Percentiles rank a stretch among this genome's conserved stretches.
phyloP scores from a whole-genome alignment of 2,113 vertebrate species.

The Planiliza haematocheilus region DNA sequence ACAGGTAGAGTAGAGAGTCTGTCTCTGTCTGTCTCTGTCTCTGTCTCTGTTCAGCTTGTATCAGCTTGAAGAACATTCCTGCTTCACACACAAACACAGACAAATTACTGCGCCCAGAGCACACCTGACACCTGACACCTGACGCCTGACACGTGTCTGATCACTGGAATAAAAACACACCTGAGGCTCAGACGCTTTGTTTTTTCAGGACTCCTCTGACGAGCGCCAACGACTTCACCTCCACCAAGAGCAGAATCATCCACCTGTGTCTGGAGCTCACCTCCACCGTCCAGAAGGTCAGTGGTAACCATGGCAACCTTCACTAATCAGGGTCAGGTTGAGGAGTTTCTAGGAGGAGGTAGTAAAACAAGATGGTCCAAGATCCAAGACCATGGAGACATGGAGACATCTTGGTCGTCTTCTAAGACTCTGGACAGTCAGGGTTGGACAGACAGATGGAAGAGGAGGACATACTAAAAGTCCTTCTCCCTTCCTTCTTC shows the following conservation, averaged over 20 bases:
- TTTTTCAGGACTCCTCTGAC: conserved; percentile 89
- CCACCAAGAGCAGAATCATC: conserved; percentile 95
- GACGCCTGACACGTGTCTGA: conserved; percentile 24
- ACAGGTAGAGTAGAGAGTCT: conserved; percentile 83
- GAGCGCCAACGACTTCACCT: conserved; percentile 89
- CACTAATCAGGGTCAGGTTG: too few relatives aligned
- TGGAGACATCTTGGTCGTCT: too few relatives aligned
- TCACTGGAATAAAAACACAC: background rate
- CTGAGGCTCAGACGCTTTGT: too few relatives aligned
- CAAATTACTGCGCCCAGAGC: background rate
- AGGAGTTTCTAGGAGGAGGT: too few relatives aligned
- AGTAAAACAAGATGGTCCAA: too few relatives aligned
- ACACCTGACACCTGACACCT: conserved; percentile 11
- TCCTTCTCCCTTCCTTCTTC: too few relatives aligned
- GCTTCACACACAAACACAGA: conserved; percentile 13
- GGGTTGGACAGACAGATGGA: too few relatives aligned
- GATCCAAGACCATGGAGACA: too few relatives aligned
- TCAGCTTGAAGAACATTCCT: conserved; percentile 59
- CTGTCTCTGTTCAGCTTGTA: conserved; percentile 48
- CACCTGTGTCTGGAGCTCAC: conserved; percentile 97
- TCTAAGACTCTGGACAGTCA: too few relatives aligned
- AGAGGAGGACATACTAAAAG: too few relatives aligned
- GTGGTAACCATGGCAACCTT: too few relatives aligned
- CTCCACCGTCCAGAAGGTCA: conserved; percentile 95
- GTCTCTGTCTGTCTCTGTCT: too few relatives aligned